phyloP scores from a whole-genome alignment of 2,888 invertebrate genomes.

The Andrena marginata region DNA sequence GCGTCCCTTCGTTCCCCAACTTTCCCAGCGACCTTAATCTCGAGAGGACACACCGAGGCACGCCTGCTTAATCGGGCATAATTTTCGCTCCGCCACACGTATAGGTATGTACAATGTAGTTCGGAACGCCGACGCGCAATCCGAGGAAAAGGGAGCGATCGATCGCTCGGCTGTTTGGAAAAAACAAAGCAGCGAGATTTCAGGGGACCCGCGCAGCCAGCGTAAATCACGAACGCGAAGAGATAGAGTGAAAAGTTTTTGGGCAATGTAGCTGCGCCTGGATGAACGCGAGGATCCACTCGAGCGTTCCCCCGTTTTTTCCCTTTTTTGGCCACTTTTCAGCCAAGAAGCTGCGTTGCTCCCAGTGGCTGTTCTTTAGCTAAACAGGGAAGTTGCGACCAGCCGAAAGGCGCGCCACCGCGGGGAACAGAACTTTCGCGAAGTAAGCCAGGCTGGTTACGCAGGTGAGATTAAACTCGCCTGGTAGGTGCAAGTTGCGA shows the following conservation, averaged over 20 bases:
- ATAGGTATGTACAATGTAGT: neutral
- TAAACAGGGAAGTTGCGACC: neutral
- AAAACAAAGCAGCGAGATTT: constrained; percentile 1
- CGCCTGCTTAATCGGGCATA: neutral
- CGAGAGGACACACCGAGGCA: neutral
- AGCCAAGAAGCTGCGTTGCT: neutral
- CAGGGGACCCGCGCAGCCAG: constrained; percentile 4
- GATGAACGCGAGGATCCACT: neutral
- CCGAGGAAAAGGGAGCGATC: constrained; percentile 5
- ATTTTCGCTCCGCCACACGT: neutral
- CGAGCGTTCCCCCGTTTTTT: neutral
- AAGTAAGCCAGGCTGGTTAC: neutral
- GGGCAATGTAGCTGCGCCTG: neutral
- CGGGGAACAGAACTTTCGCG: neutral
- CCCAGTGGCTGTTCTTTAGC: neutral
- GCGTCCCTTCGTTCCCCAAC: constrained; percentile 3
- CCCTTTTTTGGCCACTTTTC: neutral
- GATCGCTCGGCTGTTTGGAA: neutral
- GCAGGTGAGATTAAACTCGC: neutral
- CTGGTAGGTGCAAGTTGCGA: too few species aligned
- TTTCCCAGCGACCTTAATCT: constrained; percentile 20
- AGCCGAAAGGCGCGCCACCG: neutral
- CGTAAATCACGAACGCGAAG: constrained; percentile 16
- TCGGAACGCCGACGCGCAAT: neutral
- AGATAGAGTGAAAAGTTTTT: constrained; percentile 6